These are phyloP conservation scores for Sylvilagus floridanus DNA, from an alignment of 2,797 vertebrate species.

Conservation along the genomic window DNA sequence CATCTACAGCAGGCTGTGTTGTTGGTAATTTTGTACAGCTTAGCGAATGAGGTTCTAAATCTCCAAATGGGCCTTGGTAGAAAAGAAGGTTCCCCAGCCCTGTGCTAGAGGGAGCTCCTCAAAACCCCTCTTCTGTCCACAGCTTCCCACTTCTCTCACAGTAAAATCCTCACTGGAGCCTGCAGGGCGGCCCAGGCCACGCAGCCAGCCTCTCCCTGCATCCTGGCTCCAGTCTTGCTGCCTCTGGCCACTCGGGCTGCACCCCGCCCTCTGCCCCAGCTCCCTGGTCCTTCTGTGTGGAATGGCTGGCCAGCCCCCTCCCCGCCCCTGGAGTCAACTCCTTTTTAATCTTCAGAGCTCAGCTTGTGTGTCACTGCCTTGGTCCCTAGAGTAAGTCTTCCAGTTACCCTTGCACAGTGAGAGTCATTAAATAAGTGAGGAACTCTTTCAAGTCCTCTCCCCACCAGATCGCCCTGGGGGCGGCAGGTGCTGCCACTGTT, in stretches of 20 bases:
- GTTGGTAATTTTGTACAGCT: no score
- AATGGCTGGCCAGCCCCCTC: not conserved
- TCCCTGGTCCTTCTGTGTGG: not conserved
- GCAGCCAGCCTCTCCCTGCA: rapidly evolving
- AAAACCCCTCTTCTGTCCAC: not conserved
- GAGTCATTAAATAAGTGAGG: not conserved
- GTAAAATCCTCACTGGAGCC: not conserved
- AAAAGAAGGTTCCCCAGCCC: no score
- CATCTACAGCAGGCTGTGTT: no score
- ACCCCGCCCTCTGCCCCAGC: not conserved
- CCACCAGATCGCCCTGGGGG: rapidly evolving
- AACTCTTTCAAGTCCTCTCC: not conserved
- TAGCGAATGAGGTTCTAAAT: no score
- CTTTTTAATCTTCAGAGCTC: not conserved
- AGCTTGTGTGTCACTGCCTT: not conserved
- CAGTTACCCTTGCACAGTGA: not conserved
- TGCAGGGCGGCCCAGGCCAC: not conserved
- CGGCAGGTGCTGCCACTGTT: rapidly evolving
- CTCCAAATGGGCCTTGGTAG: no score
- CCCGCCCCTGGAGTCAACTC: not conserved
- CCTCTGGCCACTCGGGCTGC: not conserved
- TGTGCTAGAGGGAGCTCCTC: not conserved
- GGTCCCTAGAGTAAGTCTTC: not conserved
- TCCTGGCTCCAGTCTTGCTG: not conserved
- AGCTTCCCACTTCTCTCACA: not conserved